Conservation (phyloP, 2,113 vertebrate genomes). For the Rattus rattus region DNA sequence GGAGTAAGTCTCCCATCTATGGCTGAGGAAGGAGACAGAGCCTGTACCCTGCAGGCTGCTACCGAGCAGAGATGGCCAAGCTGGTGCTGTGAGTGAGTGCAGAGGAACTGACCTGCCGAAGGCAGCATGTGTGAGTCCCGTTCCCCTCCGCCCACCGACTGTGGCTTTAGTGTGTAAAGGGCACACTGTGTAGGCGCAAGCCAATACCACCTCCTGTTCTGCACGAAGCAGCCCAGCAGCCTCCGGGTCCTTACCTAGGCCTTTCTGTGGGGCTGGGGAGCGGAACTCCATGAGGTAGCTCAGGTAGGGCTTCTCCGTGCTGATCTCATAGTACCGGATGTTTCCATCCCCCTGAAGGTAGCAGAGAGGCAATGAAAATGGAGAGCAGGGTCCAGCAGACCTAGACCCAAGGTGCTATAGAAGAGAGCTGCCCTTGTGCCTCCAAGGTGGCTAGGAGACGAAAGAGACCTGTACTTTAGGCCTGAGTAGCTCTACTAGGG, state of each 20-base stretch:
- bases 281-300: constrained; percentile 98
- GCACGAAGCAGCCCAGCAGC: fast-evolving
- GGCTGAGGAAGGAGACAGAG: background rate
- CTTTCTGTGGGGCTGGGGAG: constrained; percentile 96
- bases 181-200: background rate
- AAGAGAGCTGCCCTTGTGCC: background rate
- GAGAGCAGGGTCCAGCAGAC: background rate
- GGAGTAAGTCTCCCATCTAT: background rate
- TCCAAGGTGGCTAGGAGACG: background rate
- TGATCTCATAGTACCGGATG: constrained; percentile 98
- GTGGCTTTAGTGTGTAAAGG: background rate
- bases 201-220: background rate
- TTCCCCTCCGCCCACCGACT: background rate
- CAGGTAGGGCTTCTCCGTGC: constrained; percentile 95
- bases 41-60: background rate
- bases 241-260: constrained; percentile 90
- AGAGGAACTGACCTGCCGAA: background rate
- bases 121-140: background rate
- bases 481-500: background rate
- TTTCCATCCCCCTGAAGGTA: constrained; percentile 94
- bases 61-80: fast-evolving
- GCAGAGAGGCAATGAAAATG: constrained; percentile 2
- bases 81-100: background rate
- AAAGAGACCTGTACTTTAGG: background rate
- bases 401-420: background rate